These are phyloP conservation scores for Nomada ferruginata DNA, from an alignment of 2,888 invertebrate genomes.

Conservation along the genomic window DNA sequence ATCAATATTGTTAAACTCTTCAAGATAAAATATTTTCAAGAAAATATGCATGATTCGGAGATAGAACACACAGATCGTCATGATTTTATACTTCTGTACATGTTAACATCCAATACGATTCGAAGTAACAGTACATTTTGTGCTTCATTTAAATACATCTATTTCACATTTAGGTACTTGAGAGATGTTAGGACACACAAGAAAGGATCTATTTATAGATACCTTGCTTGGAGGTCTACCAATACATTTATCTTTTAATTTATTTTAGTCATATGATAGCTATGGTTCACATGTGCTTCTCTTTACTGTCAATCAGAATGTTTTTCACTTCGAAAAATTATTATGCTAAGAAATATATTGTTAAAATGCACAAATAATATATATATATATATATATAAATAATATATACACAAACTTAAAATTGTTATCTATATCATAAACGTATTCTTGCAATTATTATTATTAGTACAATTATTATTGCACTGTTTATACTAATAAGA, in stretches of 20 bases:
- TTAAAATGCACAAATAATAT: conserved; percentile 15
- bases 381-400: not conserved
- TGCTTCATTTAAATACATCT: conserved; percentile 59
- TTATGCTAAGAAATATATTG: not conserved
- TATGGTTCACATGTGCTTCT: conserved; percentile 15
- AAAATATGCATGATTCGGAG: conserved; percentile 30
- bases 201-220: conserved; percentile 82
- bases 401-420: not conserved
- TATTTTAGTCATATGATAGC: conserved; percentile 53
- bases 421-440: too few species aligned
- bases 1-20: conserved; percentile 4
- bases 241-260: conserved; percentile 71
- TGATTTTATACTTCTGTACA: conserved; percentile 25
- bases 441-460: too few species aligned
- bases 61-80: conserved; percentile 36
- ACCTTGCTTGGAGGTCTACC: conserved; percentile 80
- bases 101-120: conserved; percentile 36
- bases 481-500: not conserved
- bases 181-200: conserved; percentile 75
- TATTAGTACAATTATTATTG: not conserved
- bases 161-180: conserved; percentile 74
- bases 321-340: not conserved
- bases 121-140: conserved; percentile 40
- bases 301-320: not conserved
- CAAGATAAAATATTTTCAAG: conserved; percentile 6